A percentile compares a stretch with the other conserved stretches of the same genome.
Conservation (phyloP, 2,113 vertebrate species). For the Ctenomys sociabilis region DNA sequence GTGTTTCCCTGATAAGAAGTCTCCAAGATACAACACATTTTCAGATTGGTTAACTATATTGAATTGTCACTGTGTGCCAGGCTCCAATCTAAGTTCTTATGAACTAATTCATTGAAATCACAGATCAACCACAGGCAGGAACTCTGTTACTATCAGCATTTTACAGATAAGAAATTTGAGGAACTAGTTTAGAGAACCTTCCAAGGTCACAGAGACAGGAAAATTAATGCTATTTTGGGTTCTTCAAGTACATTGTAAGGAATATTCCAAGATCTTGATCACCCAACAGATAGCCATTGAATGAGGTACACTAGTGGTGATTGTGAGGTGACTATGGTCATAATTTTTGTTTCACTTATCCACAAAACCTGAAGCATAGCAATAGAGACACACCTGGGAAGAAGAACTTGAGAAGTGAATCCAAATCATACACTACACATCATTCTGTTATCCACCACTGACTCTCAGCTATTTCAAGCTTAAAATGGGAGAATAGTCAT, state of each 20-base stretch:
- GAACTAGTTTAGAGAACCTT: not conserved
- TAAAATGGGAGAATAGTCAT: too few species aligned
- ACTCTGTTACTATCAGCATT: not conserved
- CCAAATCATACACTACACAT: too few species aligned
- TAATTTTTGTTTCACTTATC: not conserved
- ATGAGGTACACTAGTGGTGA: too few species aligned
- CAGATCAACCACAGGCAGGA: accelerated
- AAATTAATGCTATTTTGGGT: too few species aligned
- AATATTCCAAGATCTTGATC: not conserved
- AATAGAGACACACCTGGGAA: too few species aligned
- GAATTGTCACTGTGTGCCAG: too few species aligned
- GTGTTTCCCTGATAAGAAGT: not conserved
- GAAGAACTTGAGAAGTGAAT: too few species aligned
- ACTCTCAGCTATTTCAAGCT: too few species aligned
- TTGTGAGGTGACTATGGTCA: not conserved
- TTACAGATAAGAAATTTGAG: not conserved
- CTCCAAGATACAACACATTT: not conserved
- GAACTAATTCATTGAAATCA: not conserved
- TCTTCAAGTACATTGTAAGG: not conserved
- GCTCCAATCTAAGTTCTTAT: too few species aligned
- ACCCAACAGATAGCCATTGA: not conserved
- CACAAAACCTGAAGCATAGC: too few species aligned
- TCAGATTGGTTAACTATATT: not conserved
- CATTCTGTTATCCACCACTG: too few species aligned
- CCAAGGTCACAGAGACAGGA: not conserved